Evolutionary conservation across 2,113 vertebrate species (phyloP).

Genomic region (Ibidorhyncha struthersii): DNA sequence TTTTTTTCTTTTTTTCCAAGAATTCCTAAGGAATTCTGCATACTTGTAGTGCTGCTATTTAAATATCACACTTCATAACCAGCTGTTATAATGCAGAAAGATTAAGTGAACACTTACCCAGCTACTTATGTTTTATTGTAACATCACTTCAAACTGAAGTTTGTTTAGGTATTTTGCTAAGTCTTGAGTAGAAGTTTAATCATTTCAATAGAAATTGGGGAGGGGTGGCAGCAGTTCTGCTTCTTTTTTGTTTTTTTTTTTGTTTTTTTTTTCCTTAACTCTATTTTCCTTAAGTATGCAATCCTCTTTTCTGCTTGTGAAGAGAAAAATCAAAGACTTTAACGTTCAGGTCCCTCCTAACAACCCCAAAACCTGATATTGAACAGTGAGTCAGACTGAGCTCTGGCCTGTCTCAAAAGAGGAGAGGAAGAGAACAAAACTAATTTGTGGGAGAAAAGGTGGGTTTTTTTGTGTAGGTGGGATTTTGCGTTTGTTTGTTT

Average conservation of each 20-base stretch:
- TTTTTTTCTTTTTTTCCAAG: no score
- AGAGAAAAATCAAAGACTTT: background rate
- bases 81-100: fast-evolving
- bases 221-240: background rate
- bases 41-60: background rate
- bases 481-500: background rate
- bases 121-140: background rate
- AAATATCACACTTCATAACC: background rate
- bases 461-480: background rate
- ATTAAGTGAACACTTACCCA: background rate
- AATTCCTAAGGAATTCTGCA: background rate
- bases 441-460: background rate
- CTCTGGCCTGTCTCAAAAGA: background rate
- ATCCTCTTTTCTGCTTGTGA: background rate
- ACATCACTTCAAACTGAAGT: background rate
- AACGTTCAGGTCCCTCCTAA: background rate
- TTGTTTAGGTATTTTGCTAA: background rate
- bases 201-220: background rate
- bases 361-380: background rate
- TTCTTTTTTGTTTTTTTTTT: background rate
- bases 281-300: background rate
- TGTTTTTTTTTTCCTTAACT: background rate
- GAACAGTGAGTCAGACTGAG: background rate
- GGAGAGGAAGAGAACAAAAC: background rate
- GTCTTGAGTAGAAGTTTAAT: background rate